phyloP scores from a whole-genome alignment of 2,113 vertebrate genomes.

The Cynopterus brachyotis region DNA sequence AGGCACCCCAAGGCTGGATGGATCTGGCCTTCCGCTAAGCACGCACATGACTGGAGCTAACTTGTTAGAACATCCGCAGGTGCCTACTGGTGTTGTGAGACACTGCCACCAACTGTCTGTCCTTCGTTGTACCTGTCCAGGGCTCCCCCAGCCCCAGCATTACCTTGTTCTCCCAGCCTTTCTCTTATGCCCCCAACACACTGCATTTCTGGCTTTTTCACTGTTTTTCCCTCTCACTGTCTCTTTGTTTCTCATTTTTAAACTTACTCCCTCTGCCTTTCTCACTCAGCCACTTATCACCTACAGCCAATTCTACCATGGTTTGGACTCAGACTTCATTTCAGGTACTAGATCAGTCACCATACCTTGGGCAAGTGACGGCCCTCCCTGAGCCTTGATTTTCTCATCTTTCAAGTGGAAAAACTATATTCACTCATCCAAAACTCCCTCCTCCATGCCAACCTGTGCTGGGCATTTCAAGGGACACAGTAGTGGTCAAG shows the following conservation, averaged over 20 bases:
- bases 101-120: accelerated
- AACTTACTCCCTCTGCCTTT: constrained; percentile 72
- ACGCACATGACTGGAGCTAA: not conserved
- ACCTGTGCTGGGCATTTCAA: constrained; percentile 52
- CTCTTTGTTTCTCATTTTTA: constrained; percentile 84
- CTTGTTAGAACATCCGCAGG: accelerated
- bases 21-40: not conserved
- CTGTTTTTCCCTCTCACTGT: constrained; percentile 81
- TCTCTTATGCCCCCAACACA: constrained; percentile 81
- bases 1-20: accelerated
- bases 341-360: constrained; percentile 73
- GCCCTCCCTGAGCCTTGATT: not conserved
- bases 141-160: not conserved
- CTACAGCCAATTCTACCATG: constrained; percentile 74
- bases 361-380: constrained; percentile 78
- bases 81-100: accelerated
- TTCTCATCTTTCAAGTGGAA: not conserved
- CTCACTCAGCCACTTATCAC: constrained; percentile 77
- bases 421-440: constrained; percentile 83
- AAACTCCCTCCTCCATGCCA: constrained; percentile 82
- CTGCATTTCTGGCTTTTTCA: constrained; percentile 78
- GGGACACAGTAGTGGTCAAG: not conserved
- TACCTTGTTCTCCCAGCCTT: constrained; percentile 76
- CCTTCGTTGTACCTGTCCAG: not conserved
- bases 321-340: constrained; percentile 82